Percentiles rank a stretch among this genome's conserved stretches.
Conservation (phyloP, 2,113 vertebrate genomes). For the Budorcas taxicolor region DNA sequence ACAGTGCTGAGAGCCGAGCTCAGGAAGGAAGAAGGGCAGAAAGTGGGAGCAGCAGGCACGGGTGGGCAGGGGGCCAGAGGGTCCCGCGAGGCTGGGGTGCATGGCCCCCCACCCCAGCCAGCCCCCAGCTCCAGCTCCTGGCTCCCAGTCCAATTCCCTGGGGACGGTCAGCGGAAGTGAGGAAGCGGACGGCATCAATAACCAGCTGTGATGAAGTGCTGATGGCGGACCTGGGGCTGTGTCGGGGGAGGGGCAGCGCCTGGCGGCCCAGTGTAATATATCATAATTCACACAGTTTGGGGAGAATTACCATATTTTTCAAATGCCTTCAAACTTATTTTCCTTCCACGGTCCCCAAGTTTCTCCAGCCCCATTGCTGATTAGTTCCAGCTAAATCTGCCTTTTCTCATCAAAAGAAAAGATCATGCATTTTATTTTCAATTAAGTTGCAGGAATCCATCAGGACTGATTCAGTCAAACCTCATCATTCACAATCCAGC, state of each 20-base stretch:
- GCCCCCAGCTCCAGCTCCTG: neutral
- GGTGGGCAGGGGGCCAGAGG: accelerated
- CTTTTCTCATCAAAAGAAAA: slow-evolving; percentile 12
- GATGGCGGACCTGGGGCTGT: neutral
- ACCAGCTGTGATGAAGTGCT: neutral
- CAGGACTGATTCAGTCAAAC: neutral
- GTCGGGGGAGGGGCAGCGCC: neutral
- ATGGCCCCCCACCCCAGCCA: neutral
- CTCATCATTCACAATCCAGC: neutral
- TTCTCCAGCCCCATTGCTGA: neutral
- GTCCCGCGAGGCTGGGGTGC: accelerated
- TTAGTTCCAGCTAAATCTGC: neutral
- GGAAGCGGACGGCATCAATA: neutral
- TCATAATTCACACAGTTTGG: accelerated
- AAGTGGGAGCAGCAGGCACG: accelerated
- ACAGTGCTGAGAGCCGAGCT: neutral
- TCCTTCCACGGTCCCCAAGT: neutral
- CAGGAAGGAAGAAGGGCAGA: accelerated
- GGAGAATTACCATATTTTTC: neutral
- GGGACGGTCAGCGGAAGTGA: neutral
- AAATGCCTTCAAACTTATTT: neutral
- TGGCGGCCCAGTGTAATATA: accelerated
- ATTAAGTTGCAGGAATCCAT: neutral
- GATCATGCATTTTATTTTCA: neutral
- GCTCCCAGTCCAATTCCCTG: neutral